These are phyloP conservation scores for Apamea sordens DNA, from an alignment of 2,888 invertebrate genomes.

Conservation along the genomic window DNA sequence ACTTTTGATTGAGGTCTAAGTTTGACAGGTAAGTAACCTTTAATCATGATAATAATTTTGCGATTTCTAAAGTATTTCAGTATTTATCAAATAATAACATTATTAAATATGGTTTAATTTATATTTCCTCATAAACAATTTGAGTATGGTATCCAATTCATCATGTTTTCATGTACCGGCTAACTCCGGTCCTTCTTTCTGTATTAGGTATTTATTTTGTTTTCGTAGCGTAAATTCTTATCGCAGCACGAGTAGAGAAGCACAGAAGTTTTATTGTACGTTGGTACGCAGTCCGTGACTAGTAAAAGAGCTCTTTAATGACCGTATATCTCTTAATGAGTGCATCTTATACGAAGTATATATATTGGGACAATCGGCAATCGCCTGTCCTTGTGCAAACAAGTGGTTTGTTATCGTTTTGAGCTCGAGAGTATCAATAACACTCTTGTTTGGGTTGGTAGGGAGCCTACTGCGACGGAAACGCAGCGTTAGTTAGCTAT, in stretches of 20 bases:
- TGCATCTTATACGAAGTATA: slow-evolving; percentile 12
- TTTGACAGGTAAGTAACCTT: slow-evolving; percentile 25
- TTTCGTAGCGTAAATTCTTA: slow-evolving; percentile 38
- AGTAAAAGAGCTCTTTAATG: slow-evolving; percentile 39
- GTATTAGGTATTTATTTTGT: slow-evolving; percentile 1
- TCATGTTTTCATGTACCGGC: slow-evolving; percentile 13
- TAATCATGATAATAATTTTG: not conserved
- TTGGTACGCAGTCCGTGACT: slow-evolving; percentile 32
- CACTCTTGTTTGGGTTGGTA: slow-evolving; percentile 43
- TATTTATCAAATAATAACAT: not conserved
- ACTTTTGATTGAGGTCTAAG: not conserved
- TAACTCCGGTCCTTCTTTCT: not conserved
- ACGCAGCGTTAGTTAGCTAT: slow-evolving; percentile 15
- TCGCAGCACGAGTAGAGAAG: slow-evolving; percentile 40
- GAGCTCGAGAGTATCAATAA: slow-evolving; percentile 42
- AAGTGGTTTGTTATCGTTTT: slow-evolving; percentile 53
- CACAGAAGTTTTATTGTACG: slow-evolving; percentile 29
- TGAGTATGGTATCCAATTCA: not conserved
- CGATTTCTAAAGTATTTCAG: not conserved
- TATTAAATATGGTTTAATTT: not conserved
- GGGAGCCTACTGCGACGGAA: slow-evolving; percentile 43
- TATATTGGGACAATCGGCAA: slow-evolving; percentile 32
- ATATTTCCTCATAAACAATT: not conserved
- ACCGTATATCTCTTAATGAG: slow-evolving; percentile 37
- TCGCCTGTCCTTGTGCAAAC: slow-evolving; percentile 47